Evolutionary conservation across 2,113 vertebrate species (phyloP), one percentile per base, ranked within the genome.

Genomic region (Melierax canorus): DNA sequence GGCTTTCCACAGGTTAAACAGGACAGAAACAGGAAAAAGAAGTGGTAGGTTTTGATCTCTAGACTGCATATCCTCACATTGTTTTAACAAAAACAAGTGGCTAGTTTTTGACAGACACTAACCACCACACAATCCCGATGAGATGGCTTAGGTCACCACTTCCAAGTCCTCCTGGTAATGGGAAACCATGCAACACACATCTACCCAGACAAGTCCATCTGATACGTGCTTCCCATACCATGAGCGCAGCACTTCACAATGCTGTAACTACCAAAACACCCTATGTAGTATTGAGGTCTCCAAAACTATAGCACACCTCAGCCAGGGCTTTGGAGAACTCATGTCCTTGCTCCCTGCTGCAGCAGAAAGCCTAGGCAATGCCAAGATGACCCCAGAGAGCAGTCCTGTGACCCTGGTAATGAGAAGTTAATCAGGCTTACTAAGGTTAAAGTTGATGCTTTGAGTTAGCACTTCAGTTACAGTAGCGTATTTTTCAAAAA

Each of bases 161-260:
- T 51, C 18, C 48, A 56, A 67, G 41, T 36, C 36, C 41, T 75
- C 41, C 62, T 18, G 51, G 29, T 46, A 75, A 66, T 1, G 18
- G 22, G 46, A 79, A 75, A 62, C 22, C 36, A 69, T 0, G 6
- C 4, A 74, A 78, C 22, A 72, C 58, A 21, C 17, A 59, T 15
- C 21, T 55, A 26, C 21, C 7, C 15, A 26, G 19, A 10, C 17
- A 66, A 74, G 38, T 19, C 55, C 43, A 64, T 8, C 15, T 36
- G 53, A 73, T 7, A 27, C 0, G 0, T 6, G 53, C 58, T 60
- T 82, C 29, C 58, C 67, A 21, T 2, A 63, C 8, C 16, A 30
- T 0, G 15, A 76, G 14, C 68, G 53, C 56, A 63, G 56, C n/a
- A 68, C 30, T 17, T 58, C 75, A 63, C 78, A 88, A 15, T 23